Conservation (phyloP, 2,888 invertebrate species). For the Lacanobia wlatinum region DNA sequence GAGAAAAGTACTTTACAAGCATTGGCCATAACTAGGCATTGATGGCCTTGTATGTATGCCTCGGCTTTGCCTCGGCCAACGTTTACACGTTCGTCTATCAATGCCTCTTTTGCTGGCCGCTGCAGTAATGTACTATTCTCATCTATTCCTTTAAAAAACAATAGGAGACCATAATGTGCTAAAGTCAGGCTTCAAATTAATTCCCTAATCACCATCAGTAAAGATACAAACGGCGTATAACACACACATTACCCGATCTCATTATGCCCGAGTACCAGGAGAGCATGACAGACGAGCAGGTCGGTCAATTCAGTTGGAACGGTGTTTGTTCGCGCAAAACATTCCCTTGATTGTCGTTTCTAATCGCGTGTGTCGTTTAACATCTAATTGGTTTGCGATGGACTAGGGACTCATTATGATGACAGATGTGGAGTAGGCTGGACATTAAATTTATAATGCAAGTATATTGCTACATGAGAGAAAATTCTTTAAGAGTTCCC, state of each 20-base stretch:
- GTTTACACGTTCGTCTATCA: too few relatives aligned
- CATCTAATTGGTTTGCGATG: conserved; percentile 33
- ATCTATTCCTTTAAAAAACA: too few relatives aligned
- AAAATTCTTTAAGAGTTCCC: too few relatives aligned
- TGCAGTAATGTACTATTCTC: too few relatives aligned
- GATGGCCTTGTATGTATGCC: too few relatives aligned
- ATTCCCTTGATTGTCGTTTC: conserved; percentile 33
- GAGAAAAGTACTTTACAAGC: too few relatives aligned
- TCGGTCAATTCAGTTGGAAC: conserved; percentile 38
- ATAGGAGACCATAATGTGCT: too few relatives aligned
- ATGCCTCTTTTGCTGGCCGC: too few relatives aligned
- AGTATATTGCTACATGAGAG: too few relatives aligned
- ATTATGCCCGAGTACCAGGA: conserved; percentile 40
- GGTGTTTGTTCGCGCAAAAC: conserved; percentile 44
- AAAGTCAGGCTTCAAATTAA: background rate
- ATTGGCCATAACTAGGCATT: too few relatives aligned
- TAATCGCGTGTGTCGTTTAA: conserved; percentile 31
- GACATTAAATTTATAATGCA: too few relatives aligned
- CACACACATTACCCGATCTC: conserved; percentile 43
- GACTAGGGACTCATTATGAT: conserved; percentile 4
- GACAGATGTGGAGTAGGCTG: background rate
- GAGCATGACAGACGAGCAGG: conserved; percentile 36
- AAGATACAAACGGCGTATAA: conserved; percentile 15
- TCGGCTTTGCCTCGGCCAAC: too few relatives aligned
- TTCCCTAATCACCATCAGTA: conserved; percentile 5